Evolutionary conservation across 2,113 vertebrate species (phyloP).

Genomic region (Paratilapia polleni): DNA sequence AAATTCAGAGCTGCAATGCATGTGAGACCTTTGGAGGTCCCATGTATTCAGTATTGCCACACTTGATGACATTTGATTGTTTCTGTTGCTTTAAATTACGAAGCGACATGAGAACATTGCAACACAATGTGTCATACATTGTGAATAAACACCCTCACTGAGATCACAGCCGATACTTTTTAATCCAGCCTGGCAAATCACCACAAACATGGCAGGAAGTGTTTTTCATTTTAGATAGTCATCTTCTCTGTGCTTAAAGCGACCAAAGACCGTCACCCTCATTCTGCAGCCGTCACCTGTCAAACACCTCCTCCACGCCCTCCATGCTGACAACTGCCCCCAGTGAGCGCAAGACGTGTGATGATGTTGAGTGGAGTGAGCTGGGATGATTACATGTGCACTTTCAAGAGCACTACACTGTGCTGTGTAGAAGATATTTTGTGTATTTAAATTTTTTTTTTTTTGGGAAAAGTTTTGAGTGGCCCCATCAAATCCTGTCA

Average conservation of each 20-base stretch:
- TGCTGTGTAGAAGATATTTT: background rate
- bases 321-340: background rate
- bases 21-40: too few species aligned
- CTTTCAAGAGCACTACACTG: slow-evolving; percentile 8
- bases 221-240: slow-evolving; percentile 49
- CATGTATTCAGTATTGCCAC: background rate
- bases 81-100: background rate
- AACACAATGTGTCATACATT: background rate
- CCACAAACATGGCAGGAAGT: background rate
- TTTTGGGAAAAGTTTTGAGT: slow-evolving; percentile 19
- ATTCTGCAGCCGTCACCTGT: slow-evolving; percentile 45
- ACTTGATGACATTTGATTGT: background rate
- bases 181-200: slow-evolving; percentile 13
- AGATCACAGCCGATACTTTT: background rate
- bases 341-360: background rate
- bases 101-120: background rate
- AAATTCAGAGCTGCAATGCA: background rate
- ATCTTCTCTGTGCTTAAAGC: slow-evolving; percentile 35
- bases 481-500: slow-evolving; percentile 30
- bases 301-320: slow-evolving; percentile 24
- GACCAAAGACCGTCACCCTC: slow-evolving; percentile 26
- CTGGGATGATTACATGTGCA: background rate
- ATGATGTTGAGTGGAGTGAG: background rate
- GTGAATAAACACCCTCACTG: slow-evolving; percentile 3
- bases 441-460: slow-evolving; percentile 11